These are phyloP conservation scores for Myotis davidii DNA, from an alignment of 2,113 vertebrate genomes.

Conservation along the genomic window DNA sequence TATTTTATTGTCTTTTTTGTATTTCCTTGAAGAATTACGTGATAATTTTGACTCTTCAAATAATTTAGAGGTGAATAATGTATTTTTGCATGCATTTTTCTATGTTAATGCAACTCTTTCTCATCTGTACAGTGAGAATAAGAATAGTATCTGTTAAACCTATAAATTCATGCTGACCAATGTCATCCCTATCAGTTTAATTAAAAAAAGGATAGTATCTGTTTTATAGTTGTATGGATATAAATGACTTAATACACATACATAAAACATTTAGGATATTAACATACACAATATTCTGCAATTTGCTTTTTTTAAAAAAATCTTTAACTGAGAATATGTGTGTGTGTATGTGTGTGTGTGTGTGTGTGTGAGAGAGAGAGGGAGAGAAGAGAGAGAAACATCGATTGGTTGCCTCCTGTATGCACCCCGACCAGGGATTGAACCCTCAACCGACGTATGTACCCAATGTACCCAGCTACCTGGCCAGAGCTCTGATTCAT, in stretches of 20 bases:
- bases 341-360: too few species aligned
- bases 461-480: neutral
- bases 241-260: neutral
- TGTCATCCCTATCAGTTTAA: too few species aligned
- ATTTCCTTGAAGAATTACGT: neutral
- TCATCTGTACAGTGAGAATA: neutral
- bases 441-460: neutral
- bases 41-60: neutral
- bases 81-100: slow-evolving; percentile 35
- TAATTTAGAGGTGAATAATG: neutral
- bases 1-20: neutral
- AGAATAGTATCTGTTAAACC: neutral
- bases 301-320: neutral
- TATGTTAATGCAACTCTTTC: neutral
- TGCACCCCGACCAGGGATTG: neutral
- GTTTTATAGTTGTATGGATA: neutral
- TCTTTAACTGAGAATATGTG: neutral
- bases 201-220: neutral
- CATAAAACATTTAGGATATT: neutral
- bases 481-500: neutral
- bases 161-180: too few species aligned
- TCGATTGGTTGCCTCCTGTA: neutral
- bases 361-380: too few species aligned
- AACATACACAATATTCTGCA: neutral
- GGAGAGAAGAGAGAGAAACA: neutral